Conservation (phyloP, 1,140 invertebrate species). For the Hylyphantes graminicola region DNA sequence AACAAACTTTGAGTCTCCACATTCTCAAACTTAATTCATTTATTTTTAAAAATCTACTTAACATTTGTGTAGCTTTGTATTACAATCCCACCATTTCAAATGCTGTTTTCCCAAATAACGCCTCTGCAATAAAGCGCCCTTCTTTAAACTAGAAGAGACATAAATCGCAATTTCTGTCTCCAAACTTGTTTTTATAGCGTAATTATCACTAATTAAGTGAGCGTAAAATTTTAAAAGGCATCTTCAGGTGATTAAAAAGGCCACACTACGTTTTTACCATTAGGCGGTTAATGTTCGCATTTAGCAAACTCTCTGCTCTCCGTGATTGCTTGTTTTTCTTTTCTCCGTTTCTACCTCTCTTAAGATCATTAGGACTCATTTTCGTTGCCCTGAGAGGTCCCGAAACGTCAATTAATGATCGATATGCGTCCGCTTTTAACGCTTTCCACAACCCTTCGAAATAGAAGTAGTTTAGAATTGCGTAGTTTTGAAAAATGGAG, state of each 20-base stretch:
- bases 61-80: neutral
- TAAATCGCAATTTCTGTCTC: constrained; percentile 39
- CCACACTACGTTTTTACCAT: constrained; percentile 17
- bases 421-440: neutral
- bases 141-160: constrained; percentile 13
- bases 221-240: constrained; percentile 48
- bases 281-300: constrained; percentile 19
- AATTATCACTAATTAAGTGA: constrained; percentile 56
- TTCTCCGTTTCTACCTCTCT: neutral
- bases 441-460: no score
- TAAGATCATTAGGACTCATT: constrained; percentile 15
- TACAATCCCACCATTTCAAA: neutral
- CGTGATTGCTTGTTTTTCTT: neutral
- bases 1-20: no score
- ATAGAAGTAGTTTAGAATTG: neutral
- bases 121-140: constrained; percentile 1
- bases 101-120: neutral
- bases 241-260: constrained; percentile 35
- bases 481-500: no score
- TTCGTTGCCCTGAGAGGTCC: neutral
- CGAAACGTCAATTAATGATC: constrained; percentile 7
- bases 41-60: no score
- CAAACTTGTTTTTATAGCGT: constrained; percentile 22
- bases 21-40: no score
- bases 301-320: constrained; percentile 12